A percentile compares a stretch with the other conserved stretches of the same genome.
phyloP scores from a whole-genome alignment of 2,113 vertebrate species.

The Tyto alba region DNA sequence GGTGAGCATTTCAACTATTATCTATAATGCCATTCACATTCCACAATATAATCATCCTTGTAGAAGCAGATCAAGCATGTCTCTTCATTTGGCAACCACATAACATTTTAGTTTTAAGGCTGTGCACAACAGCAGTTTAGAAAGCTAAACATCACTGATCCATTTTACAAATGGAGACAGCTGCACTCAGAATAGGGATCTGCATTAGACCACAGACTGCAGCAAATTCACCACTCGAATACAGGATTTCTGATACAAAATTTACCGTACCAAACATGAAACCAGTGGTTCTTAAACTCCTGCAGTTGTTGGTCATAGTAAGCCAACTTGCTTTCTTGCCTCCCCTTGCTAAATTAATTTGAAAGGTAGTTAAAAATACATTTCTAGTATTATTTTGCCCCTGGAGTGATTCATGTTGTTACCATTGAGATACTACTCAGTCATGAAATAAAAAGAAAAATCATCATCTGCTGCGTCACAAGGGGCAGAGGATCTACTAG shows the following conservation, averaged over 20 bases:
- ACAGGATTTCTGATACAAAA: constrained; percentile 12
- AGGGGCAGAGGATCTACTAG: background rate
- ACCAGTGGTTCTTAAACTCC: background rate
- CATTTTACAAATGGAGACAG: background rate
- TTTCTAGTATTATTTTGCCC: background rate
- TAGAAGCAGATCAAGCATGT: background rate
- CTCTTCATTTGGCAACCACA: background rate
- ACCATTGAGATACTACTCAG: background rate
- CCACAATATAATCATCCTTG: background rate
- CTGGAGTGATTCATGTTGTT: background rate
- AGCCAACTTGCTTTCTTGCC: background rate
- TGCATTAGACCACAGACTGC: background rate
- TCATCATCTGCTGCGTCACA: background rate
- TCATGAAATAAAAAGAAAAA: background rate
- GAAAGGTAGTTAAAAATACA: background rate
- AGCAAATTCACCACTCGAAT: constrained; percentile 9
- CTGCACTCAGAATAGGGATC: background rate
- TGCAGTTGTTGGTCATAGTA: background rate
- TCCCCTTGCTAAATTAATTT: background rate
- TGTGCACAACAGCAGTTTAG: background rate
- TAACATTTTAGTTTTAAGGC: background rate
- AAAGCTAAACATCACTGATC: background rate
- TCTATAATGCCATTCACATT: background rate
- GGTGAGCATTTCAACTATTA: background rate
- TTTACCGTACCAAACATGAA: background rate